Evolutionary conservation across 2,113 vertebrate genomes (phyloP), one percentile per base, ranked within the genome.

Genomic region (Pterocles burchelli): DNA sequence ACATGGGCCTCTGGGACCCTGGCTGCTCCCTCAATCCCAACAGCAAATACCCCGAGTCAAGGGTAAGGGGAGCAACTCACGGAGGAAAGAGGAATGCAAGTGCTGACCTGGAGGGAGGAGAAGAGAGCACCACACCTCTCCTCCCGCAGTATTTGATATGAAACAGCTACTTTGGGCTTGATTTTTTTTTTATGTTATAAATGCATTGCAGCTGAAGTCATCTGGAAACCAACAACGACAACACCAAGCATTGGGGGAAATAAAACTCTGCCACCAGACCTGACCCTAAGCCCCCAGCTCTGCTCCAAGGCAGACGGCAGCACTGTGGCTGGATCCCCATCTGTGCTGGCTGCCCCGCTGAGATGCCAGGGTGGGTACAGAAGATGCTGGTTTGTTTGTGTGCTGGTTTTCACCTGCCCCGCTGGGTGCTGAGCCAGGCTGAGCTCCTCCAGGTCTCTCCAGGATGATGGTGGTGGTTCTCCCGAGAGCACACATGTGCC

Each of bases 101-200:
- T 19, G 34, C 17, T 63, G 54, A 88, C 58, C n/a, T 74, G 55
- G 46, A 84, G 26, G 3, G 2, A 46, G 51, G 51, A 36, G 43
- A 66, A 58, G 28, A 59, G 43, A 87, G 61, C 73, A 75, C 34
- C 45, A 78, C 81, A 93, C 77, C 85, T 92, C 71, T 73, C 72
- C 59, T 95, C 70, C 36, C 36, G 55, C 25, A 9, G n/a, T 7
- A 67, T 71, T 8, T 67, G 38, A 91, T 89, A 96, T 80, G 55
- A 89, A 96, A 93, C 87, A 95, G 89, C 89, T 94, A 89, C 89
- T 94, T 84, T 8, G n/a, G 55, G 73, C 63, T 91, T 33, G n/a
- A 4, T 2, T 68, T 55, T 73, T 78, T 49, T 78, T 80, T 51
- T 16, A 80, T 2, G 9, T 54, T 84, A 54, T 21, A 80, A 89